phyloP scores from a whole-genome alignment of 2,888 invertebrate species.

The Aleiodes alternator region DNA sequence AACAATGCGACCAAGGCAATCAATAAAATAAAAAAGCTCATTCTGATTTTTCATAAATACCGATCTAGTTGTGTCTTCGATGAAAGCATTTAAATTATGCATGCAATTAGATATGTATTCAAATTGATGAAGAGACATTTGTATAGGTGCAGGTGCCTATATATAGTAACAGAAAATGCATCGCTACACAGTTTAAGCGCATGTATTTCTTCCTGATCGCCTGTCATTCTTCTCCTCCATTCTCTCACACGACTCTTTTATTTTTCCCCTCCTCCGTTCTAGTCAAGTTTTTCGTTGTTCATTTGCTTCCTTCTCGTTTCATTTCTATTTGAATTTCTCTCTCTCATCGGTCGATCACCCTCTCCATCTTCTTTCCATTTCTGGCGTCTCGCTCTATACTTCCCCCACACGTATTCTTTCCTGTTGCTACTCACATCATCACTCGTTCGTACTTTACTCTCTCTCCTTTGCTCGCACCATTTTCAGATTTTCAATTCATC shows the following conservation, averaged over 20 bases:
- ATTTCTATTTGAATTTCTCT: conserved; percentile 32
- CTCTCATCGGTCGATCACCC: conserved; percentile 47
- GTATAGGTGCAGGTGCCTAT: conserved; percentile 51
- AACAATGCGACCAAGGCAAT: too few species aligned
- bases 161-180: conserved; percentile 62
- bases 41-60: not conserved
- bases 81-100: conserved; percentile 49
- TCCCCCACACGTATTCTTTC: conserved; percentile 33
- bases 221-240: conserved; percentile 56
- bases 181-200: conserved; percentile 35
- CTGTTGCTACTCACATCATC: conserved; percentile 40
- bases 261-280: conserved; percentile 40
- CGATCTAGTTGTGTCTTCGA: not conserved
- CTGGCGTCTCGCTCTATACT: conserved; percentile 28
- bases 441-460: not conserved
- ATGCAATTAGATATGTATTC: too few species aligned
- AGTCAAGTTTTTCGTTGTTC: conserved; percentile 6
- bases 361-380: conserved; percentile 44
- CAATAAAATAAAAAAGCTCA: not conserved
- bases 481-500: conserved; percentile 13
- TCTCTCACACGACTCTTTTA: conserved; percentile 27
- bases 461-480: conserved; percentile 36
- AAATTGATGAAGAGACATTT: conserved; percentile 53
- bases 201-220: conserved; percentile 58
- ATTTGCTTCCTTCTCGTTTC: conserved; percentile 46